Evolutionary conservation across 2,888 invertebrate species (phyloP).

Genomic region (Drosophila birchii): DNA sequence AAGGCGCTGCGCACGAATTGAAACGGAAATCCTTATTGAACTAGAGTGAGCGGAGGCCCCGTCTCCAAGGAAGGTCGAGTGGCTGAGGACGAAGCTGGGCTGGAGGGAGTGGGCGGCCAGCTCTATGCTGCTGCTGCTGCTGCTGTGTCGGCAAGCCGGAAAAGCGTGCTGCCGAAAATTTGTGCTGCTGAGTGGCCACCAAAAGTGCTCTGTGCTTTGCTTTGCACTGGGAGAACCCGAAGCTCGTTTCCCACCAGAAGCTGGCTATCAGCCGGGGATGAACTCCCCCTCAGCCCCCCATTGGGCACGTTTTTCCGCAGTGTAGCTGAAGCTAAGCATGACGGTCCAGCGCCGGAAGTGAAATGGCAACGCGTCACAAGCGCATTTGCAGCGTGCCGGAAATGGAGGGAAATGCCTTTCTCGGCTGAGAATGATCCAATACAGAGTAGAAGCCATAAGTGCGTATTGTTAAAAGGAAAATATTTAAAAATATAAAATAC

Average conservation of each 20-base stretch:
- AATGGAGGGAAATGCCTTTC: constrained; percentile 67
- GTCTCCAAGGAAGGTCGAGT: constrained; percentile 36
- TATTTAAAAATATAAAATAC: background rate
- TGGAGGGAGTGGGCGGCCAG: constrained; percentile 12
- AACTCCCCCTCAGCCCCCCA: background rate
- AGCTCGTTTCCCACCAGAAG: background rate
- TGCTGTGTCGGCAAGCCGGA: constrained; percentile 74
- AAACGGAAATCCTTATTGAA: constrained; percentile 84
- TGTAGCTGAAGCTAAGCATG: constrained; percentile 36
- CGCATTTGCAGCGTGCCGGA: constrained; percentile 57
- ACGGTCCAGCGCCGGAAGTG: constrained; percentile 72
- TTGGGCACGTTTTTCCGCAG: constrained; percentile 12
- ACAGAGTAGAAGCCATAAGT: background rate
- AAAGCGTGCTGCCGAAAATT: constrained; percentile 77
- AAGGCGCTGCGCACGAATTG: constrained; percentile 74
- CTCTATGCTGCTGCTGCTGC: constrained; percentile 38
- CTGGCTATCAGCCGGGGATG: background rate
- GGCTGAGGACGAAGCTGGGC: constrained; percentile 10
- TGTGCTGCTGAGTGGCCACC: constrained; percentile 76
- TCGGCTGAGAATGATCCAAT: constrained; percentile 18
- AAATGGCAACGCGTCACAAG: constrained; percentile 76
- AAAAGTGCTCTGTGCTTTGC: constrained; percentile 50
- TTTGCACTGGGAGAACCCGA: constrained; percentile 27
- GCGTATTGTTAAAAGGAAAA: background rate
- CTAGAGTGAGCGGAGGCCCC: constrained; percentile 63